A percentile compares a stretch with the other conserved stretches of the same genome.
Evolutionary conservation across 2,888 invertebrate species (phyloP).

Genomic region (Byasa hedistus): DNA sequence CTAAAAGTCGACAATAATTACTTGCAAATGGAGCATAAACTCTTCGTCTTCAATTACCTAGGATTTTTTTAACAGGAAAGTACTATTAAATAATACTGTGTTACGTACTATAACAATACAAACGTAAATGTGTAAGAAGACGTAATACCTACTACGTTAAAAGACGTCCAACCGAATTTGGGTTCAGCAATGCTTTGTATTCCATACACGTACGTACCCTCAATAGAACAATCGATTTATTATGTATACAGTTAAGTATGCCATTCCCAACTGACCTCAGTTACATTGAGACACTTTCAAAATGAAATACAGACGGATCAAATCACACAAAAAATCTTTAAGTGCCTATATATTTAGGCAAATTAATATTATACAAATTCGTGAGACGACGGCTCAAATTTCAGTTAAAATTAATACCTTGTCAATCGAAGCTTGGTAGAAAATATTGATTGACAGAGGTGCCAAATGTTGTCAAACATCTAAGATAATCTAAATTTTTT

Average conservation of each 20-base stretch:
- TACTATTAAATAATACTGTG: neutral
- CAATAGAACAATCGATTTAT: conserved; percentile 30
- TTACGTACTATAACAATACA: neutral
- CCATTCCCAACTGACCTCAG: conserved; percentile 27
- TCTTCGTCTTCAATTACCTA: neutral
- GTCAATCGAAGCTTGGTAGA: neutral
- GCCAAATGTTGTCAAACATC: neutral
- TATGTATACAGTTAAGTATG: conserved; percentile 29
- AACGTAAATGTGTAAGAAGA: conserved; percentile 24
- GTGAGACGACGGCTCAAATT: neutral
- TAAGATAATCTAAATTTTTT: no score
- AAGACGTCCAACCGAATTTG: conserved; percentile 24
- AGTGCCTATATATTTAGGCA: neutral
- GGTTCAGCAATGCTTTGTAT: conserved; percentile 21
- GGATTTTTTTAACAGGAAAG: neutral
- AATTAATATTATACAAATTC: conserved; percentile 7
- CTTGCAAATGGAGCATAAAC: no score
- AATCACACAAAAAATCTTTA: conserved; percentile 14
- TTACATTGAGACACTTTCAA: conserved; percentile 23
- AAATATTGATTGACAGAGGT: neutral
- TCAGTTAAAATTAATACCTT: neutral
- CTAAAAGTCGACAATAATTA: neutral
- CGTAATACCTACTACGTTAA: conserved; percentile 19
- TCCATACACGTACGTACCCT: conserved; percentile 23
- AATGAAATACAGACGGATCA: conserved; percentile 24